Conservation (phyloP, 2,888 invertebrate genomes). For the Pantelozetes paolii region DNA sequence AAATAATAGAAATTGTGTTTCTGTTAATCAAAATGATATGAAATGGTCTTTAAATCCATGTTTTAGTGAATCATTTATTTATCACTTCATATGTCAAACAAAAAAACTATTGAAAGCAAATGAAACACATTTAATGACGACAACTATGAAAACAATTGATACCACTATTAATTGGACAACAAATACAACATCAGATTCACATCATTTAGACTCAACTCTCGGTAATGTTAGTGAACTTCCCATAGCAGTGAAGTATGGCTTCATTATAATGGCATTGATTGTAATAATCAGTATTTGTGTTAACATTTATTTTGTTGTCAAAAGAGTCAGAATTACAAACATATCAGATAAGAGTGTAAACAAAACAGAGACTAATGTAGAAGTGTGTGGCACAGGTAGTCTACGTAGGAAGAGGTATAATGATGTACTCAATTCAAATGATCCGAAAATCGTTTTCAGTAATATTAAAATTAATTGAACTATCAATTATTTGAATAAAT, state of each 20-base stretch:
- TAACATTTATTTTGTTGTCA: background rate
- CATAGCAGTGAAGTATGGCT: background rate
- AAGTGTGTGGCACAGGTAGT: no score
- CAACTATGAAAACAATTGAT: no score
- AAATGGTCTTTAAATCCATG: background rate
- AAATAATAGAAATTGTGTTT: background rate
- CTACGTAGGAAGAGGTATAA: no score
- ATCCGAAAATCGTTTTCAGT: no score
- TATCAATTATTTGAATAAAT: no score
- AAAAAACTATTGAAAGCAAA: background rate
- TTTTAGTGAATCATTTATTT: background rate
- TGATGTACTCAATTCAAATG: no score
- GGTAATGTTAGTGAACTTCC: background rate
- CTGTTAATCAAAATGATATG: background rate
- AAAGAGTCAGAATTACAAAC: background rate
- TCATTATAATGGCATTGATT: background rate
- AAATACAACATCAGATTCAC: background rate
- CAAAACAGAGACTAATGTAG: no score
- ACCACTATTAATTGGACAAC: no score
- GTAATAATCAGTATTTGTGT: background rate
- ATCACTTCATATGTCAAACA: background rate
- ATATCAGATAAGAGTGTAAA: no score
- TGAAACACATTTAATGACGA: background rate
- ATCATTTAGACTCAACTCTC: background rate
- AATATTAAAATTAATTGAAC: no score